Base-by-base conservation (phyloP, 2,888 invertebrate genomes). In the Periphyllus acericola region DNA sequence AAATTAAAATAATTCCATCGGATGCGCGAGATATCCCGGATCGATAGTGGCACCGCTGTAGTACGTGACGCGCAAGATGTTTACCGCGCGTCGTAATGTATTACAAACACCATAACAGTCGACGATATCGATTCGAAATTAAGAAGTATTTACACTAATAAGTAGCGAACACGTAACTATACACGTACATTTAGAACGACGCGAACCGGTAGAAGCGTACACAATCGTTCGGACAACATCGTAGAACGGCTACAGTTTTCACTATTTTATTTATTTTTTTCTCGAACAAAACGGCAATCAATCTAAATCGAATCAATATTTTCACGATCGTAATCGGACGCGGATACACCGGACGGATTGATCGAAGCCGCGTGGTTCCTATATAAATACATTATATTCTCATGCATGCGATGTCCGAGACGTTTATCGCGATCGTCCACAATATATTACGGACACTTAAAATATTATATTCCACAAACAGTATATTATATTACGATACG, bases 141-240 rank as follows among this genome's bases (percentile, higher is more conserved):
- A 55, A 83, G 72, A 72, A 72, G 82, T 83, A n/a, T n/a, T 55
- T 83, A 83, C 82, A 82, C 68, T 36, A 66, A 82, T 82, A 72
- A 82, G 82, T 82, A 82, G 80, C 60, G 46, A 8, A n/a, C 60
- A n/a, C 60, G 17, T 1, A 9, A 52, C 19, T 34, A n/a, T n/a
- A n/a, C n/a, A n/a, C n/a, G n/a, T n/a, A n/a, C n/a, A 34, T 52
- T 19, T 46, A 9, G 55, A 3, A 21, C 17, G 21, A 5, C 19
- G 1, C 36, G 36, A 36, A 36, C 36, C 36, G 6, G 36, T 36
- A 3, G 6, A 36, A 36, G 3, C 36, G 6, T 36, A 36, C 6
- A 36, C 6, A 36, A 36, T 17, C 52, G 52, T 52, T 17, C 52
- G 52, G 9, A 36, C 36, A 36, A 36, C 36, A 36, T 36, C 4